Conservation (phyloP, 2,797 vertebrate species). For the Eulemur mongoz region DNA sequence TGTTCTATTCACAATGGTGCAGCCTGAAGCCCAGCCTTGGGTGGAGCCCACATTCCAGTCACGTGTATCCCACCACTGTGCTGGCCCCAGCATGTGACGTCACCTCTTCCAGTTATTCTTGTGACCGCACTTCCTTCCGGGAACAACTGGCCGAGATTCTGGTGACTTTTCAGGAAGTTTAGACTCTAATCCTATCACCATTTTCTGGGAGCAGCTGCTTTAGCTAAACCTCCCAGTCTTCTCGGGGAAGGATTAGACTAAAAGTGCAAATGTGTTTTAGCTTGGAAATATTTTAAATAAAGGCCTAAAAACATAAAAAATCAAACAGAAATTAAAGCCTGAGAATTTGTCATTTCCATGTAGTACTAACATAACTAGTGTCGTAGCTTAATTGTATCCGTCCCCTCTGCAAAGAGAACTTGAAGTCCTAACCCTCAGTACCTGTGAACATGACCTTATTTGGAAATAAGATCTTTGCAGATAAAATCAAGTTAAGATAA, state of each 20-base stretch:
- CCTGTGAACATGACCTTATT: not conserved
- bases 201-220: not conserved
- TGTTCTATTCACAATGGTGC: not conserved
- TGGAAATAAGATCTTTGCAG: not conserved
- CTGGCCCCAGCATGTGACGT: rapidly evolving
- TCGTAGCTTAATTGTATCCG: not conserved
- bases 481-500: not conserved
- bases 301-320: not conserved
- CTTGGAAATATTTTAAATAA: not conserved
- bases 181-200: not conserved
- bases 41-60: rapidly evolving
- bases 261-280: not conserved
- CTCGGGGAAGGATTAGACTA: not conserved
- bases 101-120: not conserved
- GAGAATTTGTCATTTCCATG: not conserved
- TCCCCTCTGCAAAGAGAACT: no score
- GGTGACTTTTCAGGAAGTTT: not conserved
- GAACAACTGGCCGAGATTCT: not conserved
- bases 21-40: not conserved
- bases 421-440: not conserved
- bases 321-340: not conserved
- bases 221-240: not conserved
- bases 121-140: not conserved
- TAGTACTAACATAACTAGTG: no score
- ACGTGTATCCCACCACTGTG: rapidly evolving